Conservation (phyloP, 2,888 invertebrate genomes). For the Conops quadrifasciatus region DNA sequence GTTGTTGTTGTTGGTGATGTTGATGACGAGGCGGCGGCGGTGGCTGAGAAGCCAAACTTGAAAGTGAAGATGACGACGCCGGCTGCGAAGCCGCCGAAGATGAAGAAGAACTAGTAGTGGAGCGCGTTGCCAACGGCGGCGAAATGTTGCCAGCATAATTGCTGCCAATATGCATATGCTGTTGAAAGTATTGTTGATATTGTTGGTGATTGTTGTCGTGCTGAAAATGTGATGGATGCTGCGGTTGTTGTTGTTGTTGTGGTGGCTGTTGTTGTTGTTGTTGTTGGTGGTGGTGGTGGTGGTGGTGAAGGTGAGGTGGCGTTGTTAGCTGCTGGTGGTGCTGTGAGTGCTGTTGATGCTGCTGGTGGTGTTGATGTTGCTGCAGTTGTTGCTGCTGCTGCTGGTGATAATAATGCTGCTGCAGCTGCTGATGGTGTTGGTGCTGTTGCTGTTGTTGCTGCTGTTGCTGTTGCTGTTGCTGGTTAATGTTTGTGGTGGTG, state of each 20-base stretch:
- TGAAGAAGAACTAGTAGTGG: slow-evolving; percentile 56
- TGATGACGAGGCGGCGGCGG: slow-evolving; percentile 50
- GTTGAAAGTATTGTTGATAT: slow-evolving; percentile 50
- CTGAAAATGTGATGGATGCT: slow-evolving; percentile 51
- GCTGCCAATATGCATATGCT: slow-evolving; percentile 51
- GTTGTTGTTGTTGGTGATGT: slow-evolving; percentile 37
- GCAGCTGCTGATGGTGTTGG: slow-evolving; percentile 54
- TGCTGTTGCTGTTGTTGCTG: slow-evolving; percentile 61
- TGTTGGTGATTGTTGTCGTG: slow-evolving; percentile 49
- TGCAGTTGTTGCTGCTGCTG: slow-evolving; percentile 65
- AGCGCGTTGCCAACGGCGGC: slow-evolving; percentile 58
- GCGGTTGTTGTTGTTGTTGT: slow-evolving; percentile 49
- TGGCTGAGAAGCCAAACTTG: slow-evolving; percentile 61
- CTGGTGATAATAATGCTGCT: slow-evolving; percentile 62
- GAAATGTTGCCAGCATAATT: slow-evolving; percentile 56
- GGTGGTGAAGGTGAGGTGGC: slow-evolving; percentile 58
- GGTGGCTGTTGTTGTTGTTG: slow-evolving; percentile 63
- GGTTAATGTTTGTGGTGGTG: slow-evolving; percentile 39
- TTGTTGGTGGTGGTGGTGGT: slow-evolving; percentile 63
- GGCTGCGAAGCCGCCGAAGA: slow-evolving; percentile 63
- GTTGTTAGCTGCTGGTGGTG: slow-evolving; percentile 59
- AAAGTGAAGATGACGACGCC: slow-evolving; percentile 61
- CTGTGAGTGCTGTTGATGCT: slow-evolving; percentile 65
- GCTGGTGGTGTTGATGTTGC: slow-evolving; percentile 64
- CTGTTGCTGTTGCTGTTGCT: slow-evolving; percentile 67